These are phyloP conservation scores for Toxonevra muliebris DNA, from an alignment of 2,888 invertebrate genomes.

Conservation along the genomic window DNA sequence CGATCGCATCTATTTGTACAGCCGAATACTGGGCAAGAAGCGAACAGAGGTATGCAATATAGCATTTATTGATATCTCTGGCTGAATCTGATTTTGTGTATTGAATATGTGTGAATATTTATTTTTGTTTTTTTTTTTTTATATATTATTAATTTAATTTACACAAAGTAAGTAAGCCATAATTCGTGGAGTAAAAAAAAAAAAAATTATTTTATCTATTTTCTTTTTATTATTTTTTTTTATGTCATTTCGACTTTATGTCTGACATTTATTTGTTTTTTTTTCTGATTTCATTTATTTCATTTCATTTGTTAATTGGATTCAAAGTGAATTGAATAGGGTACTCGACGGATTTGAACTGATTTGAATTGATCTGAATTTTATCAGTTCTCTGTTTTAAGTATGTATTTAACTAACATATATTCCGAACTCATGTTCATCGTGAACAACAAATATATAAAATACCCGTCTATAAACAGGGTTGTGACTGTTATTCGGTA, in stretches of 20 bases:
- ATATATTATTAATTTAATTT: too few relatives aligned
- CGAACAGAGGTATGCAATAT: slow-evolving; percentile 62
- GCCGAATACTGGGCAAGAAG: slow-evolving; percentile 44
- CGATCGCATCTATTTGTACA: slow-evolving; percentile 49
- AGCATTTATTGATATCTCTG: slow-evolving; percentile 60
- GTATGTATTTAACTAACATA: too few relatives aligned
- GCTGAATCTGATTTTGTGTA: slow-evolving; percentile 53
- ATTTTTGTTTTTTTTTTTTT: too few relatives aligned
- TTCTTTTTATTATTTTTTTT: not conserved
- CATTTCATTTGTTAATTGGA: too few relatives aligned
- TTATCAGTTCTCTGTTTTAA: too few relatives aligned
- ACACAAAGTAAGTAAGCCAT: not conserved
- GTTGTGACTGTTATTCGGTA: too few relatives aligned
- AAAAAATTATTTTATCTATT: not conserved
- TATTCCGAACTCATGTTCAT: slow-evolving; percentile 43
- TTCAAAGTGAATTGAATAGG: too few relatives aligned
- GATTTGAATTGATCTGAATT: too few relatives aligned
- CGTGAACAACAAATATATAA: slow-evolving; percentile 11
- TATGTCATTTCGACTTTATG: not conserved
- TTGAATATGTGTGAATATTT: too few relatives aligned
- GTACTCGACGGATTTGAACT: too few relatives aligned
- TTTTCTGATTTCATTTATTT: too few relatives aligned
- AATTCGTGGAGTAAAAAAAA: not conserved
- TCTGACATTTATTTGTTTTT: not conserved
- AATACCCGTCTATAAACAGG: too few relatives aligned